These are phyloP conservation scores for Sycophaga agraensis DNA, from an alignment of 1,140 invertebrate genomes.

Conservation along the genomic window DNA sequence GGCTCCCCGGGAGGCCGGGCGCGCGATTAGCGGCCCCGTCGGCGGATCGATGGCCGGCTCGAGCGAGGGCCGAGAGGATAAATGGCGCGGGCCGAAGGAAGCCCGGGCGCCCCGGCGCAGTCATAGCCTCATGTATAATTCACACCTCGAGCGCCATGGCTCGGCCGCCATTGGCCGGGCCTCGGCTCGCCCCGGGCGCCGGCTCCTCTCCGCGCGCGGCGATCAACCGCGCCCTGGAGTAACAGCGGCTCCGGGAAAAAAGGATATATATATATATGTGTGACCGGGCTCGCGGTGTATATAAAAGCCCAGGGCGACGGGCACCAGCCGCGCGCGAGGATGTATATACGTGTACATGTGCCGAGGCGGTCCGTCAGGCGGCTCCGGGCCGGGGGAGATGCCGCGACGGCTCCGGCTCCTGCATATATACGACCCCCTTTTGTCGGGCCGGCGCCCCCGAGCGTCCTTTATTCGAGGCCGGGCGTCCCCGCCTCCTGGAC, in stretches of 20 bases:
- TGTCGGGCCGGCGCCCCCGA: neutral
- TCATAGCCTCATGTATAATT: conserved; percentile 58
- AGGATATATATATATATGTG: no score
- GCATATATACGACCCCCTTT: conserved; percentile 6
- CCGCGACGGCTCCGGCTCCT: neutral
- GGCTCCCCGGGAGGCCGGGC: no score
- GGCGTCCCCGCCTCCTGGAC: no score
- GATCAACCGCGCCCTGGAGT: conserved; percentile 27
- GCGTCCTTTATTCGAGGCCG: no score
- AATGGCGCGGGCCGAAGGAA: no score
- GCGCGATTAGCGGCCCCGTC: no score
- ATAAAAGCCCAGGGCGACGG: neutral
- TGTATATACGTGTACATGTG: no score
- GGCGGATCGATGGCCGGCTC: no score
- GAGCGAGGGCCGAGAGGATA: no score
- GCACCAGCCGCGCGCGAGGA: neutral
- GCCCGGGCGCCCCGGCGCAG: conserved; percentile 12
- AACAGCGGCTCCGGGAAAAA: conserved; percentile 33
- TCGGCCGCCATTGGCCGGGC: conserved; percentile 50
- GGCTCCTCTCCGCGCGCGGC: no score
- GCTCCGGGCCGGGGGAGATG: no score
- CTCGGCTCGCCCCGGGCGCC: conserved; percentile 33
- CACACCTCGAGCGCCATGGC: conserved; percentile 57
- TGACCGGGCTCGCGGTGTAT: no score
- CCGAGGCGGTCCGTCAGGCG: conserved; percentile 8